Percentiles rank a stretch among this genome's conserved stretches.
These are phyloP conservation scores for Eueides isabella DNA, from an alignment of 1,140 invertebrate genomes.

Conservation along the genomic window DNA sequence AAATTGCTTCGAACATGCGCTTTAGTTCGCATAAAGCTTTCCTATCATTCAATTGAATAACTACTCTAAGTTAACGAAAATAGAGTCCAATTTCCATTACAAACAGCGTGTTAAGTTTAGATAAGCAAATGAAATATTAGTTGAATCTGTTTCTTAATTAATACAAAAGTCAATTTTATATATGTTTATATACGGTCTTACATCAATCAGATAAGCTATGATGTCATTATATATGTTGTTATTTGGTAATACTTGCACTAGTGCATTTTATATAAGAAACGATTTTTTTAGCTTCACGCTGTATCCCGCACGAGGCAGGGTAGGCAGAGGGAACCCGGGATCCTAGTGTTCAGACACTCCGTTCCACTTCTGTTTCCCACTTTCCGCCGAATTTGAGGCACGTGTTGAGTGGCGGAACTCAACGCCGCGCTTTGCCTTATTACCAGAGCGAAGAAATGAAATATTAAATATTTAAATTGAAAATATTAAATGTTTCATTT, in stretches of 20 bases:
- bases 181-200: not conserved
- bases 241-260: not conserved
- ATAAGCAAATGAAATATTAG: conserved; percentile 8
- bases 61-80: not conserved
- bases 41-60: not conserved
- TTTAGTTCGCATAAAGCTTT: conserved; percentile 11
- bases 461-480: too few relatives aligned
- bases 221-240: not conserved
- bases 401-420: too few relatives aligned
- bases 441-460: too few relatives aligned
- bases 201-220: not conserved
- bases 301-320: too few relatives aligned
- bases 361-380: too few relatives aligned
- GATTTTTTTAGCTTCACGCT: too few relatives aligned
- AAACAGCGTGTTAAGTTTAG: not conserved
- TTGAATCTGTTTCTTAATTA: conserved; percentile 26
- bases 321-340: too few relatives aligned
- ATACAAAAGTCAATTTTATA: conserved; percentile 15
- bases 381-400: too few relatives aligned
- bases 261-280: too few relatives aligned
- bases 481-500: too few relatives aligned
- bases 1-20: conserved; percentile 31
- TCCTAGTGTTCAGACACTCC: too few relatives aligned
- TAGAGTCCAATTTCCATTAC: not conserved
- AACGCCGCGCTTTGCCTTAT: too few relatives aligned